These are phyloP conservation scores for Cynopterus brachyotis DNA, from an alignment of 2,113 vertebrate genomes.

Conservation along the genomic window DNA sequence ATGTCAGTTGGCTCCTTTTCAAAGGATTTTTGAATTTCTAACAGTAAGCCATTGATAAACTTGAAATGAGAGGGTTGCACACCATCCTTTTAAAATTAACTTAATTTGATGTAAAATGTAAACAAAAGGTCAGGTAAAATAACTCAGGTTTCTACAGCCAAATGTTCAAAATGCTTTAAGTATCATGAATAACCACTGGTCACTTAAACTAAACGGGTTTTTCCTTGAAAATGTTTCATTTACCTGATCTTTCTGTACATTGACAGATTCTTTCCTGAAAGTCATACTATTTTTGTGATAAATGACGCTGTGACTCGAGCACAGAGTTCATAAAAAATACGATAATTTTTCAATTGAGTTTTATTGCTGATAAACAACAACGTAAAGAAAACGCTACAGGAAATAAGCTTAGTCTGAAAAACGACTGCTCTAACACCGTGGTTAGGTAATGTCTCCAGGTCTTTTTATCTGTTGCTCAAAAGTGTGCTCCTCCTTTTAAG, in stretches of 20 bases:
- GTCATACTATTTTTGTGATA: neutral
- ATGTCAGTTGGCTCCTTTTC: neutral
- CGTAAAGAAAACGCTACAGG: neutral
- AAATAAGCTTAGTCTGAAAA: neutral
- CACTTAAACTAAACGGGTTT: neutral
- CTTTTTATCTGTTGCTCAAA: slow-evolving; percentile 26
- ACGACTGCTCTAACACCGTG: neutral
- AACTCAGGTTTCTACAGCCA: neutral
- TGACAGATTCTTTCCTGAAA: neutral
- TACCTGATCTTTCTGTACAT: neutral
- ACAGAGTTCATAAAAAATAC: neutral
- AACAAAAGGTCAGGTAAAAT: neutral
- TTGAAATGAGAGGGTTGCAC: neutral
- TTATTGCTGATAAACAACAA: neutral
- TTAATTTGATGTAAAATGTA: neutral
- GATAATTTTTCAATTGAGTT: neutral
- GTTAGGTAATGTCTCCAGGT: neutral
- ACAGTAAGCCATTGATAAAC: neutral
- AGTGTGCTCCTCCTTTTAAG: neutral
- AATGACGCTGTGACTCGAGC: neutral
- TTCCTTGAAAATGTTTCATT: slow-evolving; percentile 9
- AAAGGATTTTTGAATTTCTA: neutral
- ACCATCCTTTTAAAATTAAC: neutral
- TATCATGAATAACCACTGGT: neutral
- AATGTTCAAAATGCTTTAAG: neutral